Base-by-base conservation (phyloP, 2,888 invertebrate species). In the Corbicula japonica region DNA sequence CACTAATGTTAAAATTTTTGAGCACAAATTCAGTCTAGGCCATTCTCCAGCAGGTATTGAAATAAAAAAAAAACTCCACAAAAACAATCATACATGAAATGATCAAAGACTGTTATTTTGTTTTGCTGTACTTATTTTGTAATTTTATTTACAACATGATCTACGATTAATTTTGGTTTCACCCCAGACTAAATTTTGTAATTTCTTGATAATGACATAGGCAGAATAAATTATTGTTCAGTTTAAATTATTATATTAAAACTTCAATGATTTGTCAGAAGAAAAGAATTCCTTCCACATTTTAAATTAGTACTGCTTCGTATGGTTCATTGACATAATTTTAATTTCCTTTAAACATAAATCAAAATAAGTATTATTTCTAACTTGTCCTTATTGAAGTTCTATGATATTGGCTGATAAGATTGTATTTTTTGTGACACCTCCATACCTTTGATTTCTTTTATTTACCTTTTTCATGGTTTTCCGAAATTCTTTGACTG, bases 371-470 rank as follows among this genome's bases (percentile, higher is more conserved):
- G 34, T 35, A 58, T 35, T 30, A 35, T 35, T 23, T 10, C 34
- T 34, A 58, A 34, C 58, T 35, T 50, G 21, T n/a, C n/a, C 23
- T 26, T 35, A 58, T 35, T 34, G 58, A 58, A 34, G 35, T 34
- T 35, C 34, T 35, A 34, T 21, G 32, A 35, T 34, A 58, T 23
- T 58, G 21, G 34, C 35, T 35, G 58, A 58, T 58, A 58, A 35
- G 35, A 34, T 4, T 1, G n/a, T 21, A 58, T 28, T 3, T 54
- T 35, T 34, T 58, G 35, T 58, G 34, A 58, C 58, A 58, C 58
- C 58, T 35, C 58, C 58, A 58, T 58, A n/a, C n/a, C 35, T 35
- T 58, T 58, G 35, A 58, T 58, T 34, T 58, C 35, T 58, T 35
- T 35, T 10, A 58, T 58, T 58, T 35, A n/a, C 21, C 35, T 34